Conservation (phyloP, 2,113 vertebrate genomes). For the Xiphophorus couchianus region DNA sequence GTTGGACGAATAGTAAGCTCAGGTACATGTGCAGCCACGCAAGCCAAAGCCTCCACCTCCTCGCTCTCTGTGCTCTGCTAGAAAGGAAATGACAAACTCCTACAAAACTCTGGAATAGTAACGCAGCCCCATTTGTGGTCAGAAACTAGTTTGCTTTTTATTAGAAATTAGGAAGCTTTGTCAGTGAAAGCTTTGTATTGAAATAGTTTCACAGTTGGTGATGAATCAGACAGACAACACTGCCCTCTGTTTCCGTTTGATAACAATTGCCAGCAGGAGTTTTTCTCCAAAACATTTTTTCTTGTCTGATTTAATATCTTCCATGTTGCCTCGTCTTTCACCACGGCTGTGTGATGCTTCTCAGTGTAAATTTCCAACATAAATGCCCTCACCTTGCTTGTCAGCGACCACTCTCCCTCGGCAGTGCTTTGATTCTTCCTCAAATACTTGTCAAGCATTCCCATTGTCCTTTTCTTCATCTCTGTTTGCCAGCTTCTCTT, state of each 20-base stretch:
- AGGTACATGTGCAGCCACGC: constrained; percentile 86
- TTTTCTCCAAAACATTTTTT: constrained; percentile 11
- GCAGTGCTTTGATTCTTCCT: constrained; percentile 55
- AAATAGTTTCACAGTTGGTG: not conserved
- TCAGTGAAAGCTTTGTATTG: not conserved
- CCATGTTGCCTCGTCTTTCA: constrained; percentile 32
- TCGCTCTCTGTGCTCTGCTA: constrained; percentile 10
- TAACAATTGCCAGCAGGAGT: constrained; percentile 23
- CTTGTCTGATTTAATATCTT: constrained; percentile 28
- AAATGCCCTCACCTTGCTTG: constrained; percentile 26
- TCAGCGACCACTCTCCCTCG: constrained; percentile 34
- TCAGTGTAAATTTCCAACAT: constrained; percentile 27
- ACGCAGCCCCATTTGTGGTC: constrained; percentile 7
- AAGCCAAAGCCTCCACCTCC: constrained; percentile 8
- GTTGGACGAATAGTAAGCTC: constrained; percentile 92
- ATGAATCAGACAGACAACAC: constrained; percentile 29
- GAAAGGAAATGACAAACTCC: constrained; percentile 6
- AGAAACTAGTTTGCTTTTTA: not conserved
- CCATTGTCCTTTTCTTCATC: constrained; percentile 52
- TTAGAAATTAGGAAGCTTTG: not conserved
- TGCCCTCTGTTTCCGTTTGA: constrained; percentile 58
- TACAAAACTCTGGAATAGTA: constrained; percentile 36
- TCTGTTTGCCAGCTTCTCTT: constrained; percentile 68
- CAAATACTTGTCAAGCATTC: constrained; percentile 49
- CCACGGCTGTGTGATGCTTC: constrained; percentile 47